Evolutionary conservation across 1,140 invertebrate genomes (phyloP).

Genomic region (Trichoplusia ni): DNA sequence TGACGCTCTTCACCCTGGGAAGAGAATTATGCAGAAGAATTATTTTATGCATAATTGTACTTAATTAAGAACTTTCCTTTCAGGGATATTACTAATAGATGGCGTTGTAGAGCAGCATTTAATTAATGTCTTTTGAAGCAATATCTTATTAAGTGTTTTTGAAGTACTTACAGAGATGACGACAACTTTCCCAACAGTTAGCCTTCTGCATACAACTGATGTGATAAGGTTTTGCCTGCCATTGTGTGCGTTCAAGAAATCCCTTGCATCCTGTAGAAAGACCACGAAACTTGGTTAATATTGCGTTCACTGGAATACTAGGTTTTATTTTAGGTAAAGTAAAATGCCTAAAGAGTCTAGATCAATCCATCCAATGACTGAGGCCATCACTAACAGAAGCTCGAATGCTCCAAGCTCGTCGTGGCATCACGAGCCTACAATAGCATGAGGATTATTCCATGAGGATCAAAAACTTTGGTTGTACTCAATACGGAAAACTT

Average conservation of each 20-base stretch:
- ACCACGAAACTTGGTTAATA: neutral
- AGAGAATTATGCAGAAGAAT: constrained; percentile 14
- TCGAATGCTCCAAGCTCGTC: too few relatives aligned
- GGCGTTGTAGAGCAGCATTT: too few relatives aligned
- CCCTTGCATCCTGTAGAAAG: constrained; percentile 56
- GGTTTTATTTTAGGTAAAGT: neutral
- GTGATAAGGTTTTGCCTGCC: constrained; percentile 36
- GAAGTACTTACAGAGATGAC: constrained; percentile 49
- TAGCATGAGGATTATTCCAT: too few relatives aligned
- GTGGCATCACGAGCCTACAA: too few relatives aligned
- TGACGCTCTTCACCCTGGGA: constrained; percentile 41
- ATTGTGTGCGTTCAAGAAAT: constrained; percentile 62
- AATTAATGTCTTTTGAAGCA: neutral
- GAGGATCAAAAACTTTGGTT: too few relatives aligned
- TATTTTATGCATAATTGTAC: too few relatives aligned
- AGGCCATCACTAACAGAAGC: too few relatives aligned
- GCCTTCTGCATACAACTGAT: constrained; percentile 49
- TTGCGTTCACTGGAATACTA: neutral
- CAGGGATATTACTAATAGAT: too few relatives aligned
- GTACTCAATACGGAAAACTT: too few relatives aligned
- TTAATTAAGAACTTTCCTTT: too few relatives aligned
- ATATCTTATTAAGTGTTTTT: neutral
- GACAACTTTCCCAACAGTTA: constrained; percentile 42
- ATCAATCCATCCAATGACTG: too few relatives aligned
- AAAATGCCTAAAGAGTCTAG: too few relatives aligned